Percentiles rank a stretch among this genome's conserved stretches.
phyloP scores from a whole-genome alignment of 2,888 invertebrate genomes.

The Kryphioiulus occultus region DNA sequence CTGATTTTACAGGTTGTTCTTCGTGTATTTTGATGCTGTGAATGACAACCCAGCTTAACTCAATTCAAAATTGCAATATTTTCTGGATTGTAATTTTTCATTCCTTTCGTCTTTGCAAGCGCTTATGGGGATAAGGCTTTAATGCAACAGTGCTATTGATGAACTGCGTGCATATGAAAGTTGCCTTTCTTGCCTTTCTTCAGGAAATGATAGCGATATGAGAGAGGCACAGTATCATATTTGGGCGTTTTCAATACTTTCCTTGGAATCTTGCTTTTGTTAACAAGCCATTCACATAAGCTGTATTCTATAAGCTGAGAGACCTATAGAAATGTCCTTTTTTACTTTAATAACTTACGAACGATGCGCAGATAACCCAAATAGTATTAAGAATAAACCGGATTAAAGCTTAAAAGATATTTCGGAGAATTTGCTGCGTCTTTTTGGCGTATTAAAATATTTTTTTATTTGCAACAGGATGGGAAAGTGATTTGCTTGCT shows the following conservation, averaged over 20 bases:
- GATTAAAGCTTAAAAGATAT: constrained; percentile 31
- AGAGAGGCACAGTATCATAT: neutral
- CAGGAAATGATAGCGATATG: constrained; percentile 14
- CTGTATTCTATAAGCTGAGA: neutral
- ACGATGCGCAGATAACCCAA: constrained; percentile 46
- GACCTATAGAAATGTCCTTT: neutral
- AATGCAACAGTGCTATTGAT: neutral
- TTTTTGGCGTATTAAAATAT: neutral
- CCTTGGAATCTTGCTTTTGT: constrained; percentile 15
- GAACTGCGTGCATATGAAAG: neutral
- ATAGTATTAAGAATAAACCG: constrained; percentile 45
- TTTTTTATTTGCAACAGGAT: neutral
- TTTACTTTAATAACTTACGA: constrained; percentile 37
- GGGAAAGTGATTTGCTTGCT: neutral
- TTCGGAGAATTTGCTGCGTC: neutral
- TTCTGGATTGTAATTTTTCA: constrained; percentile 2
- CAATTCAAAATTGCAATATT: constrained; percentile 27
- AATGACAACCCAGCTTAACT: constrained; percentile 26
- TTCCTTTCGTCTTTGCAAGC: constrained; percentile 11
- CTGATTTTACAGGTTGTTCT: neutral
- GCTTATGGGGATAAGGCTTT: constrained; percentile 21
- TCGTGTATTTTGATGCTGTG: neutral
- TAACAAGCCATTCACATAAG: constrained; percentile 32
- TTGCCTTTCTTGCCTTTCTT: neutral
- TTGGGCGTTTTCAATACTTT: neutral